Base-by-base conservation (phyloP, 1,140 invertebrate genomes). In the Diorhabda sublineata region DNA sequence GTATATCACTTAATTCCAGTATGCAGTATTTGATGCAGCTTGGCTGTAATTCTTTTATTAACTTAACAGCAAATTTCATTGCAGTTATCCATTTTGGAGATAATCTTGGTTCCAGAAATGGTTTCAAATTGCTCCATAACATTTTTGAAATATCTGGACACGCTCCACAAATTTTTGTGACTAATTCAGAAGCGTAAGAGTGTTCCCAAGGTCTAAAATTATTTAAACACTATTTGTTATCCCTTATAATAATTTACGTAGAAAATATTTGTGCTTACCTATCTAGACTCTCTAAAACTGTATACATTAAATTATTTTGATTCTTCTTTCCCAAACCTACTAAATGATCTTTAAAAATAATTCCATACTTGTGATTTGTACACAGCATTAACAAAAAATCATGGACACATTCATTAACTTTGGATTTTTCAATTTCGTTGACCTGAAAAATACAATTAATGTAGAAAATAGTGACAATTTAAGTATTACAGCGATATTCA, bases 71-170 rank as follows among this genome's bases (percentile, higher is more conserved):
- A 79, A 89, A 90, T 45, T 82, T 77, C 42, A 85, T 79, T 52
- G 84, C 79, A 73, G 75, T 82, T 3, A 86, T 80, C 88, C 88
- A 90, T 70, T 87, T 85, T 66, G 77, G 77, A 2, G 87, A 86
- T 45, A 83, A 78, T 77, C 86, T 82, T 0, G 87, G 87, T 72
- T 86, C 83, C 71, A 90, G 84, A 75, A 82, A 85, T 47, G 85
- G 81, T 73, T 88, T 87, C 3, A 89, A 76, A 44, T 82, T 81
- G 66, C 52, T 81, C 58, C 91, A 85, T 4, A 91, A 83, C 47
- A 85, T 83, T 79, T 87, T 85, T 7, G 89, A 84, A 60, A 93
- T 82, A 78, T 93, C 91, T 2, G 91, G 91, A 80, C 90, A 92
- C 45, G 86, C 85, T 52, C 79, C 78, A 62, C 92, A 78, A 58